Evolutionary conservation across 2,797 vertebrate genomes (phyloP), one percentile per base, ranked within the genome.

Genomic region (Scolopax bukidnonensis): DNA sequence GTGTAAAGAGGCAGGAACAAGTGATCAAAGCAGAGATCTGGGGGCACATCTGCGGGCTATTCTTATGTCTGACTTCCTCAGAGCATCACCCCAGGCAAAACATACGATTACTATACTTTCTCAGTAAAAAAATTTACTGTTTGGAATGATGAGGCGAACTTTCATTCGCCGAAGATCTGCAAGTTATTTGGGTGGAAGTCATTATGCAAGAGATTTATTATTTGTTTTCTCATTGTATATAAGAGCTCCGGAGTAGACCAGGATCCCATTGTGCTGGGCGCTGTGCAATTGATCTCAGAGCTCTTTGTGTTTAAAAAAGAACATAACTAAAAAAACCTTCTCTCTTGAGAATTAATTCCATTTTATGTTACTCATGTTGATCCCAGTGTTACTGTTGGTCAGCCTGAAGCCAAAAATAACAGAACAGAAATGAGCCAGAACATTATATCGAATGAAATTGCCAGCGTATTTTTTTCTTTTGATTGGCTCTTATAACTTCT

Each of bases 331-430:
- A 38, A 16, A 53, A 53, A 30, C 57, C 13, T 41, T 8, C 11
- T 89, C 64, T n/a, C 57, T 19, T 45, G 71, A 84, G 92, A 93
- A 83, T 81, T 93, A 80, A 87, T 95, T 94, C 90, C 57, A 78
- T 89, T 95, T 92, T 78, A 19, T 85, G 38, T 80, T 95, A 68
- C 71, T 97, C 71, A 48, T 94, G 71, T 78, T 74, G 68, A 84
- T 94, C 81, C 64, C 60, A 69, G 50, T 68, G 28, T 92, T 93
- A 33, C 92, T 95, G 71, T 67, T 92, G 68, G 48, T 64, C 24
- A 68, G 64, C 27, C 32, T 74, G 27, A 4, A 4, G 75, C 79
- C 91, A 92, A 91, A 92, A 91, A 57, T 60, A 87, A 65, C 41
- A 23, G 47, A 59, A 64, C 16, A 87, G 73, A 95, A 93, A 91